A percentile compares a stretch with the other conserved stretches of the same genome.
Evolutionary conservation across 2,888 invertebrate species (phyloP).

Genomic region (Melipona bicolor): DNA sequence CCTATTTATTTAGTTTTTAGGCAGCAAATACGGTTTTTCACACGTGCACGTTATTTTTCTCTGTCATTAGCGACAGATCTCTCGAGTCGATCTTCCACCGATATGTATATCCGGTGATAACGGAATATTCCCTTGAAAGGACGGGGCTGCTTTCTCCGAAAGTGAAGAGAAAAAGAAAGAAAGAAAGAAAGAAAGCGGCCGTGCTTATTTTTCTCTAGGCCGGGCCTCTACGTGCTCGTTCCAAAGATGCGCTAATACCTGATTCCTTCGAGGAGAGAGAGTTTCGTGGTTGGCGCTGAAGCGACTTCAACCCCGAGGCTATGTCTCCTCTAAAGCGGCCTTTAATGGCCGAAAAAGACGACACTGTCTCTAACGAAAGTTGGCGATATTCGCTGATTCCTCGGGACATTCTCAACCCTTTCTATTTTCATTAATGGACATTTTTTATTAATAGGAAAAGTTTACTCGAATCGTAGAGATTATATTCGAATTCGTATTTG

Average conservation of each 20-base stretch:
- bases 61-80: not conserved
- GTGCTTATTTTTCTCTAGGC: conserved; percentile 15
- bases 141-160: conserved; percentile 1
- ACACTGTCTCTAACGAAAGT: conserved; percentile 6
- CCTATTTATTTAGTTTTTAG: not conserved
- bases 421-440: too few relatives aligned
- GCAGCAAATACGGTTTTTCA: not conserved
- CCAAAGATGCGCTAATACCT: conserved; percentile 29
- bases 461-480: too few relatives aligned
- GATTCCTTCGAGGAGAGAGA: conserved; percentile 17
- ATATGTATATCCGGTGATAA: not conserved
- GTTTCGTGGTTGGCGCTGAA: conserved; percentile 18
- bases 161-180: not conserved
- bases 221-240: not conserved
- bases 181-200: conserved; percentile 5
- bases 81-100: not conserved
- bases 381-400: conserved; percentile 25
- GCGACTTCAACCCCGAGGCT: conserved; percentile 14
- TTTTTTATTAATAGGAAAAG: too few relatives aligned
- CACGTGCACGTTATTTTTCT: not conserved
- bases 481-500: too few relatives aligned
- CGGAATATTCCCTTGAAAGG: conserved; percentile 5
- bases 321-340: conserved; percentile 12
- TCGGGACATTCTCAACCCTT: not conserved
- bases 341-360: conserved; percentile 20